phyloP scores from a whole-genome alignment of 2,113 vertebrate genomes.

The Engraulis encrasicolus region DNA sequence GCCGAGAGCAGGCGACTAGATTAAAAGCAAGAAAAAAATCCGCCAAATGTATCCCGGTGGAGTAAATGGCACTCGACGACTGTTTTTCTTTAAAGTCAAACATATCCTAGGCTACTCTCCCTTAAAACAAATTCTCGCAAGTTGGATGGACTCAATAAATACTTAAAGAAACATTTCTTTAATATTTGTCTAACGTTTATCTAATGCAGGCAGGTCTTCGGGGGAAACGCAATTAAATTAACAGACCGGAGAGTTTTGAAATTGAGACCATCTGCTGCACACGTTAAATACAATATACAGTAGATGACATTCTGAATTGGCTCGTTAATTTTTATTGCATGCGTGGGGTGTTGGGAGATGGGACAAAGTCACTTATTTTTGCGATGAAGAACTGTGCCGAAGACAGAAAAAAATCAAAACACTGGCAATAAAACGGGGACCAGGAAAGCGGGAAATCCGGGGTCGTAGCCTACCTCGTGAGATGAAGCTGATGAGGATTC shows the following conservation, averaged over 20 bases:
- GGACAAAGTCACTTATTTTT: background rate
- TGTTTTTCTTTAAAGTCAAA: background rate
- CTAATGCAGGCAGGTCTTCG: background rate
- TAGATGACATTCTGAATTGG: background rate
- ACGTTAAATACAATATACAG: background rate
- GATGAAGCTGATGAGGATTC: slow-evolving; percentile 55
- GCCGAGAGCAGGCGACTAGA: background rate
- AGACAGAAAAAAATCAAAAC: background rate
- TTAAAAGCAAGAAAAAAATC: background rate
- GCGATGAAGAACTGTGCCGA: background rate
- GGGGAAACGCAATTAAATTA: background rate
- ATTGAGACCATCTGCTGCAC: background rate
- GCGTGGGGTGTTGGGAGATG: background rate
- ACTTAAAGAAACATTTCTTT: background rate
- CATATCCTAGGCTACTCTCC: background rate
- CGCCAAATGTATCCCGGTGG: background rate
- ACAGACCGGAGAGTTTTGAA: background rate
- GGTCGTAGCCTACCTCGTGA: slow-evolving; percentile 56
- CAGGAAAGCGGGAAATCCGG: background rate
- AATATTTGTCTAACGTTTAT: slow-evolving; percentile 6
- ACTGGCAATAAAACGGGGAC: background rate
- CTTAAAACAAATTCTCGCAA: background rate
- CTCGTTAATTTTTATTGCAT: background rate
- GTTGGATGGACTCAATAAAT: background rate
- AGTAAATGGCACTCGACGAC: background rate